Evolutionary conservation across 2,113 vertebrate genomes (phyloP).

Genomic region (Prunella himalayana): DNA sequence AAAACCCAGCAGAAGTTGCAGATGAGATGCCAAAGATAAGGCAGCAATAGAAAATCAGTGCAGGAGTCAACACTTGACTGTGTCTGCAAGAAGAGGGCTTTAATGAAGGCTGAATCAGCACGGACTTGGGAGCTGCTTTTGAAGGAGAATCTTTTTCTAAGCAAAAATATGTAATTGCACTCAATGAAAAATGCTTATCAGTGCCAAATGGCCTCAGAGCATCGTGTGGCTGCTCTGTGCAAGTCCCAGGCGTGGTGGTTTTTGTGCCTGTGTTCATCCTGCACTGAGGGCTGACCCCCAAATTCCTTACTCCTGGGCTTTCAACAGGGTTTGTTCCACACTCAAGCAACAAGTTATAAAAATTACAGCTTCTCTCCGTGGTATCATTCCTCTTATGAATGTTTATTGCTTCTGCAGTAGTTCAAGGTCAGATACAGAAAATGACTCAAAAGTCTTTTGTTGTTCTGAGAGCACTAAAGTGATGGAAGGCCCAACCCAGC

Average conservation of each 20-base stretch:
- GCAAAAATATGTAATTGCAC: neutral
- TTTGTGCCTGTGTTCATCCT: neutral
- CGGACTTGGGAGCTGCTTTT: neutral
- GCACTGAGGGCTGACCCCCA: rapidly evolving
- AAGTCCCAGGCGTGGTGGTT: neutral
- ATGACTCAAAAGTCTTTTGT: neutral
- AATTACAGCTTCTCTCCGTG: neutral
- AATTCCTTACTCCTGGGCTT: rapidly evolving
- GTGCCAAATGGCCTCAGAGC: slow-evolving; percentile 4
- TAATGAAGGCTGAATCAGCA: slow-evolving; percentile 45
- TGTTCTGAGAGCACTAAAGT: neutral
- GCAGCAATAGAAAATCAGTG: slow-evolving; percentile 17
- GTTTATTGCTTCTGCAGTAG: neutral
- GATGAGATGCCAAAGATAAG: slow-evolving; percentile 49
- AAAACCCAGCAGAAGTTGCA: neutral
- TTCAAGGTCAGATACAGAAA: neutral
- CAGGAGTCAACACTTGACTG: slow-evolving; percentile 12
- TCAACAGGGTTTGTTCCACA: neutral
- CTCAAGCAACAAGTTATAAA: neutral
- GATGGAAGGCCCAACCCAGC: neutral
- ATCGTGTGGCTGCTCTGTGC: neutral
- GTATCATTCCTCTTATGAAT: neutral
- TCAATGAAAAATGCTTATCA: neutral
- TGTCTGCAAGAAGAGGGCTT: slow-evolving; percentile 5
- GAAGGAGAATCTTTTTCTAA: neutral